Evolutionary conservation across 2,797 vertebrate genomes (phyloP), one percentile per base, ranked within the genome.

Genomic region (Kryptolebias ocellatus): DNA sequence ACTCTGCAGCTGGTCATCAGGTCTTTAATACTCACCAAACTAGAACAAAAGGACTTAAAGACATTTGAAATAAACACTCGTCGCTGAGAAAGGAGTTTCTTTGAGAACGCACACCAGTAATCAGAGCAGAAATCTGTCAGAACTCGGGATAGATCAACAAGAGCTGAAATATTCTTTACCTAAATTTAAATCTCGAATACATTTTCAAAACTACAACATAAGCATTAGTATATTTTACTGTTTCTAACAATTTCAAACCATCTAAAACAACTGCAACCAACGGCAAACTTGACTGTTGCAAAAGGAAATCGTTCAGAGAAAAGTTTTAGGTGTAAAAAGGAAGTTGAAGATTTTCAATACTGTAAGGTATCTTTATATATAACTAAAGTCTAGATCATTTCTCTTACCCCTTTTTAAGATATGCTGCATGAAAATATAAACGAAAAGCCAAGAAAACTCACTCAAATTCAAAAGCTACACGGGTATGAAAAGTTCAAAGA

Each of bases 401-500:
- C 0, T 46, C 34, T 9, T 5, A 15, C 18, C 10, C 15, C 16
- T 56, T 1, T 53, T n/a, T 53, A 6, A 58, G 39, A 28, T 53
- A 51, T 10, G 9, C 10, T 42, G 27, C 39, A 59, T 57, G 12
- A 56, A 28, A 15, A 3, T 47, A 24, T 61, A 17, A 16, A 44
- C 16, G 49, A 46, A 27, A 52, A 53, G 4, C 49, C 24, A 53
- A 50, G 39, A 59, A 42, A 63, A 20, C 42, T 44, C 3, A 17
- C 34, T 44, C 37, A 39, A 18, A 27, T 56, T 68, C 31, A 47
- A 64, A 64, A 65, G 72, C 76, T 85, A 77, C 71, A 67, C 53
- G 37, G 57, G 46, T 61, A 45, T 53, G n/a, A 69, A 54, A 39
- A 77, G 66, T 71, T 58, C 73, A 29, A 29, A 51, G n/a, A 18